Conservation (phyloP, 2,113 vertebrate genomes). For the Cisticola juncidis region DNA sequence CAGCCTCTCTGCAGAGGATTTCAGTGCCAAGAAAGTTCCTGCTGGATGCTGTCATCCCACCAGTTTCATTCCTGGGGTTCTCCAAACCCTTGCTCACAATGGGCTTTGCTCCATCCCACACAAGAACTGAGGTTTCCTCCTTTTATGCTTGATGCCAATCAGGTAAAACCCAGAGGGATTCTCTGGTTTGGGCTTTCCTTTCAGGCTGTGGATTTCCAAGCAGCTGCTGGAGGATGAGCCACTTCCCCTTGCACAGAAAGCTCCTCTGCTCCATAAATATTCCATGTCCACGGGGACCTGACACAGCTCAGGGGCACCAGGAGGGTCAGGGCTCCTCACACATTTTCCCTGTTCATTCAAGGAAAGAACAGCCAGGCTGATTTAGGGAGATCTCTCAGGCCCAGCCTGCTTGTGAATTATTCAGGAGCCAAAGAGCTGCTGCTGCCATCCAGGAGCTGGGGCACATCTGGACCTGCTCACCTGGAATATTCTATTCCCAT, state of each 20-base stretch:
- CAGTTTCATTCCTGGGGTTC: background rate
- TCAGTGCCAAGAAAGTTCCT: background rate
- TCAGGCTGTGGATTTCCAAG: background rate
- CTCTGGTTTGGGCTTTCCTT: background rate
- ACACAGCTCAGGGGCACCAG: background rate
- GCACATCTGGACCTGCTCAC: background rate
- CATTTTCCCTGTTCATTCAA: background rate
- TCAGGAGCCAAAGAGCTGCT: background rate
- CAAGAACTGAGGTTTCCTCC: background rate
- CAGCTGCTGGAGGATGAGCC: background rate
- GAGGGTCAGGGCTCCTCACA: background rate
- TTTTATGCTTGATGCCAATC: accelerated
- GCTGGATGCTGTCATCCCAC: background rate
- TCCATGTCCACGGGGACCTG: accelerated
- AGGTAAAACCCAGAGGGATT: background rate
- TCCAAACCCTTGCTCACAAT: background rate
- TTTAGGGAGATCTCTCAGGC: background rate
- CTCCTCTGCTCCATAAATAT: background rate
- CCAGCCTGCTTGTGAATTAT: background rate
- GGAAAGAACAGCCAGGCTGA: background rate
- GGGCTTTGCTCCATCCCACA: background rate
- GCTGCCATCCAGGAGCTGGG: background rate
- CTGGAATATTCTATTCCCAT: background rate
- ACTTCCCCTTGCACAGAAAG: background rate
- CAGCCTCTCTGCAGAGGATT: background rate